A percentile compares a stretch with the other conserved stretches of the same genome.
phyloP scores from a whole-genome alignment of 2,888 invertebrate species.

The Drosophila silvestris region DNA sequence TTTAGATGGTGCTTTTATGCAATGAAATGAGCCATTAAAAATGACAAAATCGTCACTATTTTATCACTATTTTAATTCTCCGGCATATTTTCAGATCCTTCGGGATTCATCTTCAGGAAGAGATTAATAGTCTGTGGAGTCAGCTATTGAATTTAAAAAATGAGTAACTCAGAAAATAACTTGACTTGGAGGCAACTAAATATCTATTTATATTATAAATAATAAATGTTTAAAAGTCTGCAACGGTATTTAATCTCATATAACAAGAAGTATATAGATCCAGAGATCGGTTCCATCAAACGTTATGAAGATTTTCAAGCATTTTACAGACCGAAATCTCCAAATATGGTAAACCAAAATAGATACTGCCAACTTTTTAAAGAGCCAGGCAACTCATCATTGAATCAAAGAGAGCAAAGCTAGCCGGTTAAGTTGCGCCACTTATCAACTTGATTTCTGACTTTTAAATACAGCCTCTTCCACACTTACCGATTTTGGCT shows the following conservation, averaged over 20 bases:
- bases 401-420: too few relatives aligned
- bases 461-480: not conserved
- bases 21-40: not conserved
- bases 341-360: not conserved
- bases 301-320: not conserved
- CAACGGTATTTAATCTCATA: not conserved
- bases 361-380: not conserved
- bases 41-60: not conserved
- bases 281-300: not conserved
- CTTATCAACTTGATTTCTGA: not conserved
- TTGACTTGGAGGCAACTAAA: not conserved
- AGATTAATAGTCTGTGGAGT: not conserved
- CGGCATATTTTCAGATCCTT: not conserved
- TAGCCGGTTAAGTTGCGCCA: not conserved
- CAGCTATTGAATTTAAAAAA: not conserved
- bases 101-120: not conserved
- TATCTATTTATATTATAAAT: not conserved
- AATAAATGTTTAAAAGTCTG: not conserved
- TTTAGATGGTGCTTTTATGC: not conserved
- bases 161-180: not conserved
- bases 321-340: not conserved
- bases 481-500: slow-evolving; percentile 81
- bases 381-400: not conserved
- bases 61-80: not conserved
- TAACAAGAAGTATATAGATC: too few relatives aligned